These are phyloP conservation scores for Sphaeramia orbicularis DNA, from an alignment of 2,797 vertebrate species.

Conservation along the genomic window DNA sequence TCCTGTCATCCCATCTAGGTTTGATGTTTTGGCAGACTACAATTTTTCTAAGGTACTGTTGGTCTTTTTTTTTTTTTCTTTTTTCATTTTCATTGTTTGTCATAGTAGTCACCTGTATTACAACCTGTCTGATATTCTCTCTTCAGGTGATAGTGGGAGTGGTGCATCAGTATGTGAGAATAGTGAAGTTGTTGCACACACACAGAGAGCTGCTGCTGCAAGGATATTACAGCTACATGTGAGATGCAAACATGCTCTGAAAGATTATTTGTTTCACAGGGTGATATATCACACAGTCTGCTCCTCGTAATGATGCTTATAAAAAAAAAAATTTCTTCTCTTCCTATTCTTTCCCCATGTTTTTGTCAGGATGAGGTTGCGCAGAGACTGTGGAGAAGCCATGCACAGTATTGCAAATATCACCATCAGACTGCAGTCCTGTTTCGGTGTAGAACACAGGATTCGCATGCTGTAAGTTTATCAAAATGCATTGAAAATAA, in stretches of 20 bases:
- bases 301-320: not conserved
- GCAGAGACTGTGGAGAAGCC: slow-evolving; percentile 72
- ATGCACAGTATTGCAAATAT: slow-evolving; percentile 79
- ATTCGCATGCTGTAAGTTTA: slow-evolving; percentile 76
- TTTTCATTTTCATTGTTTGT: not conserved
- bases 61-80: too few relatives aligned
- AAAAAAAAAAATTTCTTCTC: too few relatives aligned
- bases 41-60: slow-evolving; percentile 87
- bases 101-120: not conserved
- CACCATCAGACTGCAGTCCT: slow-evolving; percentile 80
- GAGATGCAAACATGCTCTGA: slow-evolving; percentile 64
- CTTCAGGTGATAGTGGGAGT: slow-evolving; percentile 85
- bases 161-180: slow-evolving; percentile 89
- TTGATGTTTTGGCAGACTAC: slow-evolving; percentile 90
- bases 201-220: slow-evolving; percentile 87
- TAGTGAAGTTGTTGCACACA: slow-evolving; percentile 78
- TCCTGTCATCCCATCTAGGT: slow-evolving; percentile 84
- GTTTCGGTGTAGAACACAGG: slow-evolving; percentile 69
- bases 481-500: not conserved
- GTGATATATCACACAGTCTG: not conserved
- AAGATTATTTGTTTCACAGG: not conserved
- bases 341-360: not conserved
- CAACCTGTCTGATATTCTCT: not conserved
- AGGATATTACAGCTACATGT: slow-evolving; percentile 91
- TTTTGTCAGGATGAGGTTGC: slow-evolving; percentile 77